These are phyloP conservation scores for Myxocyprinus asiaticus DNA, from an alignment of 2,113 vertebrate species.

Conservation along the genomic window DNA sequence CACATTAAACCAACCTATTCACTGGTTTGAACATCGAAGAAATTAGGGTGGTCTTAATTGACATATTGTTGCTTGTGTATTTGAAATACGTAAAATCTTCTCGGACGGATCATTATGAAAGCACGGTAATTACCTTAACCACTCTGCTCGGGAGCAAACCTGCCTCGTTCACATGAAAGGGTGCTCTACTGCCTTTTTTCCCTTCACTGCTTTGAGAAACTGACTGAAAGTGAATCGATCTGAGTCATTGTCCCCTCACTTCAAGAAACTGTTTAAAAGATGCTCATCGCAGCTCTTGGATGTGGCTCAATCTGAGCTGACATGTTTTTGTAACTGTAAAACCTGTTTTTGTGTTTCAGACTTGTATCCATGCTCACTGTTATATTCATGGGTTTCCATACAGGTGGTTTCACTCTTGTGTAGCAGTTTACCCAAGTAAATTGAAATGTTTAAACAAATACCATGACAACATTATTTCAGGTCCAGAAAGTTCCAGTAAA, in stretches of 20 bases:
- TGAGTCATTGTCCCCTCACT: slow-evolving; percentile 14
- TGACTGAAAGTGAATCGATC: slow-evolving; percentile 30
- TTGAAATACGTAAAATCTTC: slow-evolving; percentile 70
- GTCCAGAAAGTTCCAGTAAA: slow-evolving; percentile 18
- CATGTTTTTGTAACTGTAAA: background rate
- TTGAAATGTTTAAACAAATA: slow-evolving; percentile 38
- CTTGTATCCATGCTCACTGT: slow-evolving; percentile 6
- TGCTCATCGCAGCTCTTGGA: background rate
- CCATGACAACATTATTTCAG: slow-evolving; percentile 30
- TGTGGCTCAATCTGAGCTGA: background rate
- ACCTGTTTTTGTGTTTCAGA: background rate
- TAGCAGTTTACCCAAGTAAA: slow-evolving; percentile 16
- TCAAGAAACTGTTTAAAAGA: background rate
- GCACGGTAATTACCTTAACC: slow-evolving; percentile 73
- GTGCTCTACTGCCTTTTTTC: background rate
- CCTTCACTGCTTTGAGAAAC: slow-evolving; percentile 2
- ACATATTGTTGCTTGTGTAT: slow-evolving; percentile 78
- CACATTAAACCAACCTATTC: slow-evolving; percentile 58
- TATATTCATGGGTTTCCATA: background rate
- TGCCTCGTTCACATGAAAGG: slow-evolving; percentile 27
- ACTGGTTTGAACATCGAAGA: slow-evolving; percentile 63
- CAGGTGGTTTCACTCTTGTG: slow-evolving; percentile 38
- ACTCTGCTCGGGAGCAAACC: slow-evolving; percentile 61
- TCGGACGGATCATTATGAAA: slow-evolving; percentile 73
- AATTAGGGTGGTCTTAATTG: slow-evolving; percentile 72